Percentiles rank a stretch among this genome's conserved stretches.
Conservation (phyloP, 1,140 invertebrate species). For the Galleria mellonella region DNA sequence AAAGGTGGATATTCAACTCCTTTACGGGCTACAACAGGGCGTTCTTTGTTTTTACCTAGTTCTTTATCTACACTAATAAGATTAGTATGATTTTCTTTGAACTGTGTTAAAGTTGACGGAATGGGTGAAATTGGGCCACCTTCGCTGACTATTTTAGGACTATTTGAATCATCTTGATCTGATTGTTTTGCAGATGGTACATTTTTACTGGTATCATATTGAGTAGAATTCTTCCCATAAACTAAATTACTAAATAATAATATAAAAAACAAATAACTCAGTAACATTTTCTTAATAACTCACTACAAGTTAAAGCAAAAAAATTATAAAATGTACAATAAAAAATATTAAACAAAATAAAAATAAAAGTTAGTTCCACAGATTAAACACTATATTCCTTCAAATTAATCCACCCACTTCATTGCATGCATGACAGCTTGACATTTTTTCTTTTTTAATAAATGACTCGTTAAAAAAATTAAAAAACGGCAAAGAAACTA, state of each 20-base stretch:
- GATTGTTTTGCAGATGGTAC: conserved; percentile 5
- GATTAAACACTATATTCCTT: no score
- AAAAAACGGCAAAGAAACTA: no score
- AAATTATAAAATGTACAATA: not conserved
- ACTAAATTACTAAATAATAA: not conserved
- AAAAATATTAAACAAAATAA: not conserved
- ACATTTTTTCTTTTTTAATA: no score
- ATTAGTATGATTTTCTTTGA: conserved; percentile 25
- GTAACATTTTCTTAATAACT: not conserved
- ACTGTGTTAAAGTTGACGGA: conserved; percentile 13
- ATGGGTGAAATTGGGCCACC: conserved; percentile 27
- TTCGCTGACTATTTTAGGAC: conserved; percentile 28
- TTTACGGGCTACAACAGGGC: conserved; percentile 37
- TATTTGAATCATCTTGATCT: conserved; percentile 13
- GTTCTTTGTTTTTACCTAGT: conserved; percentile 28
- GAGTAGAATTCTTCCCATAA: not conserved
- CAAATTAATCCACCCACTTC: no score
- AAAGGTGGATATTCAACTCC: conserved; percentile 26
- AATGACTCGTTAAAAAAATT: no score
- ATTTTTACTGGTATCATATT: conserved; percentile 1
- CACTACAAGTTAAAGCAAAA: not conserved
- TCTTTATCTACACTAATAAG: conserved; percentile 33
- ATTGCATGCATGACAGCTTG: no score
- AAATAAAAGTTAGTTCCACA: not conserved
- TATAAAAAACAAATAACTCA: not conserved